Percentiles rank a stretch among this genome's conserved stretches.
Evolutionary conservation across 2,888 invertebrate species (phyloP).

Genomic region (Coelopa pilipes): DNA sequence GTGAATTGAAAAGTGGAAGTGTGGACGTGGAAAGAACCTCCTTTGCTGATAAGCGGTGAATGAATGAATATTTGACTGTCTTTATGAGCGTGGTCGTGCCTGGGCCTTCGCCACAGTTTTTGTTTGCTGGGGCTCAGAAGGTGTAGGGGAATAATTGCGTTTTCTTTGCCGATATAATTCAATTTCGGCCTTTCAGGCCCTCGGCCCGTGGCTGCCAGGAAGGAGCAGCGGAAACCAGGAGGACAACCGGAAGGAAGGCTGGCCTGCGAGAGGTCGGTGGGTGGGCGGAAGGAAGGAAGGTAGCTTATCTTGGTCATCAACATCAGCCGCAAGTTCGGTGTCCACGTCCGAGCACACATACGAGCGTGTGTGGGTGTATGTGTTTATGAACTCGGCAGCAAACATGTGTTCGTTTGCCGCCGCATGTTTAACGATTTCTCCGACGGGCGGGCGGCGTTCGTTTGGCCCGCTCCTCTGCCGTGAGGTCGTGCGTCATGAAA

Average conservation of each 20-base stretch:
- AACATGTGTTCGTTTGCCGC: no score
- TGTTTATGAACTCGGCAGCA: no score
- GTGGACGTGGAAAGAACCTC: neutral
- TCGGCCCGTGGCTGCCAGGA: neutral
- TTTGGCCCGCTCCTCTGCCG: no score
- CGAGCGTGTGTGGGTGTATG: no score
- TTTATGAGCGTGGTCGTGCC: neutral
- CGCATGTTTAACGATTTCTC: no score
- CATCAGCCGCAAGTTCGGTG: constrained; percentile 21
- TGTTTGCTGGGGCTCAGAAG: neutral
- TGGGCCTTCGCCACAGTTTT: neutral
- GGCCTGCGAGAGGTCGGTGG: neutral
- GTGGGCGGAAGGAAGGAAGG: neutral
- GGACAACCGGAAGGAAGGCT: constrained; percentile 4
- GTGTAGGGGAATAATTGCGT: neutral
- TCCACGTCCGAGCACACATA: no score
- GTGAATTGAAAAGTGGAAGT: constrained; percentile 13
- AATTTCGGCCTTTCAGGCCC: constrained; percentile 16
- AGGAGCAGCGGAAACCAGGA: neutral
- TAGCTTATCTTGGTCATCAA: constrained; percentile 28
- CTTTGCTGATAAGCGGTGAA: constrained; percentile 9
- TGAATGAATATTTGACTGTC: constrained; percentile 14
- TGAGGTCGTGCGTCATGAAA: no score
- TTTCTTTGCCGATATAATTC: constrained; percentile 28
- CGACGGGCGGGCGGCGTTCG: no score